These are phyloP conservation scores for Parthenolecanium corni DNA, from an alignment of 2,888 invertebrate species.

Conservation along the genomic window DNA sequence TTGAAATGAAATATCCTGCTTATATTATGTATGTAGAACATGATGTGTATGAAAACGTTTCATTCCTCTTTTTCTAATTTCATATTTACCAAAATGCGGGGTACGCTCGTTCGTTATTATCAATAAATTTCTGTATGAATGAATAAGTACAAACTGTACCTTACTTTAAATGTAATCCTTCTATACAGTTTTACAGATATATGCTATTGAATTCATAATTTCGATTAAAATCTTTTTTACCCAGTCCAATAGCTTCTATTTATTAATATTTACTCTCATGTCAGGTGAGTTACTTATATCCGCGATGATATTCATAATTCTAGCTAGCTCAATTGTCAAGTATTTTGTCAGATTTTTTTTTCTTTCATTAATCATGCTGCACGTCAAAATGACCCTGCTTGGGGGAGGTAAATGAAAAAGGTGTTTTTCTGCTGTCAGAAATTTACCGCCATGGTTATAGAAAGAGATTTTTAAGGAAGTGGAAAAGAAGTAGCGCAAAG, in stretches of 20 bases:
- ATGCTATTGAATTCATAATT: not conserved
- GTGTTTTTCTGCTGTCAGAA: too few relatives aligned
- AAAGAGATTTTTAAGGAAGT: too few relatives aligned
- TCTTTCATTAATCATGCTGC: too few relatives aligned
- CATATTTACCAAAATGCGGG: not conserved
- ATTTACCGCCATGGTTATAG: too few relatives aligned
- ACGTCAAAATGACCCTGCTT: too few relatives aligned
- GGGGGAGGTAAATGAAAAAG: too few relatives aligned
- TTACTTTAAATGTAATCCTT: constrained; percentile 2
- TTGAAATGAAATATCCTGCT: constrained; percentile 22
- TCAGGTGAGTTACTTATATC: constrained; percentile 19
- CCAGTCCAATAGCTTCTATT: not conserved
- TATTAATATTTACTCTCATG: constrained; percentile 19
- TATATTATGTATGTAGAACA: not conserved
- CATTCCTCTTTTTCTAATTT: not conserved
- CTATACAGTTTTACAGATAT: not conserved
- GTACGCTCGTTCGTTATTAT: not conserved
- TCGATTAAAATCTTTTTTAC: constrained; percentile 13
- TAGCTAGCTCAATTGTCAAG: too few relatives aligned
- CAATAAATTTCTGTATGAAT: constrained; percentile 17
- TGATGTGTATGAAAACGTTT: constrained; percentile 4
- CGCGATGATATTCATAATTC: not conserved
- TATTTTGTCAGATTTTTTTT: too few relatives aligned
- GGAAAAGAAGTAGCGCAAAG: too few relatives aligned
- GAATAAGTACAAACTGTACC: constrained; percentile 15